A percentile compares a stretch with the other conserved stretches of the same genome.
Evolutionary conservation across 1,140 invertebrate species (phyloP).

Genomic region (Wiebesia pumilae): DNA sequence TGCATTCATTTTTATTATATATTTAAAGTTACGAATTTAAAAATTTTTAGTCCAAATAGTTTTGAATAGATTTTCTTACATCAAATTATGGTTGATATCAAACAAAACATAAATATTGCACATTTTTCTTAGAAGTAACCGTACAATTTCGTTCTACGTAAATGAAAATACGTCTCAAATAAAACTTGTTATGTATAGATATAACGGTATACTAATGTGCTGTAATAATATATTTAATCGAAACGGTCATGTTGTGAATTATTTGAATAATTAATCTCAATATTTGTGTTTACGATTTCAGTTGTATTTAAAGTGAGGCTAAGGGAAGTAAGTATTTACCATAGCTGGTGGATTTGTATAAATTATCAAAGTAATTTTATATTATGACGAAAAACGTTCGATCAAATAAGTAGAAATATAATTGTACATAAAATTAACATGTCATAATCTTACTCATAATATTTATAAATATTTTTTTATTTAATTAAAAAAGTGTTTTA

Average conservation of each 20-base stretch:
- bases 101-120: no score
- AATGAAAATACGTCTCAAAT: no score
- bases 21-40: no score
- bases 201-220: background rate
- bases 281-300: background rate
- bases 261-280: background rate
- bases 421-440: background rate
- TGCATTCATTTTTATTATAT: no score
- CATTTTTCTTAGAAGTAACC: no score
- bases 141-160: no score
- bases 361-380: background rate
- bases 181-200: background rate
- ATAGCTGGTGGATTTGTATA: background rate
- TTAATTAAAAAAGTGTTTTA: no score
- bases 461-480: no score
- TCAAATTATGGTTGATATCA: no score
- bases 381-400: background rate
- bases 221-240: background rate
- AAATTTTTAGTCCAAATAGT: no score
- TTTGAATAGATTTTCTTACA: no score
- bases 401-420: background rate
- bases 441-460: no score
- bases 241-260: background rate
- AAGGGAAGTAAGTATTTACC: background rate
- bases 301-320: background rate